Conservation (phyloP, 2,113 vertebrate genomes). For the Taurulus bubalis region DNA sequence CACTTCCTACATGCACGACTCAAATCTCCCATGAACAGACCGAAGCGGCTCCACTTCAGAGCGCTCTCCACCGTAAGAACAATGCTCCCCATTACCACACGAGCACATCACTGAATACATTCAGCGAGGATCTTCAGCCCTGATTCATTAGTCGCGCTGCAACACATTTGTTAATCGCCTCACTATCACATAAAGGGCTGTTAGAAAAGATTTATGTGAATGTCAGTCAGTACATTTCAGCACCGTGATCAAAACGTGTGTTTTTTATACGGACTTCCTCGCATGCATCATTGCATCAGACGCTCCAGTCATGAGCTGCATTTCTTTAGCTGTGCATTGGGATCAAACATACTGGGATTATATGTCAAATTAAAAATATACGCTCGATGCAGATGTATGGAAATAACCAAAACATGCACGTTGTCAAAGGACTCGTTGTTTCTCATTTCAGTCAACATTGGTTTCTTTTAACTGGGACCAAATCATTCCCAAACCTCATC, state of each 20-base stretch:
- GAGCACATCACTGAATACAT: conserved; percentile 37
- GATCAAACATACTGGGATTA: conserved; percentile 28
- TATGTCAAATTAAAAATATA: neutral
- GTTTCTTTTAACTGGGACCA: neutral
- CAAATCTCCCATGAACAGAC: neutral
- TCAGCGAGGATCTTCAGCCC: conserved; percentile 25
- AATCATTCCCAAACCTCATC: neutral
- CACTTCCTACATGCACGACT: neutral
- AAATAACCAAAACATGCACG: conserved; percentile 12
- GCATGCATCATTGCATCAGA: conserved; percentile 39
- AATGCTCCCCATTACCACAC: conserved; percentile 7
- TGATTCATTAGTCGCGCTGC: conserved; percentile 45
- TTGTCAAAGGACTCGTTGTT: neutral
- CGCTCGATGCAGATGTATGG: neutral
- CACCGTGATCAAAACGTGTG: conserved; percentile 19
- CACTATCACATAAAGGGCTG: conserved; percentile 33
- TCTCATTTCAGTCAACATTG: neutral
- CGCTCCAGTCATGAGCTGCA: neutral
- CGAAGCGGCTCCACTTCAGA: conserved; percentile 11
- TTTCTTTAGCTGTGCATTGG: conserved; percentile 12
- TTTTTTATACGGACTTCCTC: conserved; percentile 18
- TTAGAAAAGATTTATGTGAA: conserved; percentile 44
- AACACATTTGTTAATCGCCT: conserved; percentile 50
- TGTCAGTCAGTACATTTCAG: conserved; percentile 33
- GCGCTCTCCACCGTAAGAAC: neutral